Evolutionary conservation across 2,888 invertebrate genomes (phyloP).

Genomic region (Meganola albula): DNA sequence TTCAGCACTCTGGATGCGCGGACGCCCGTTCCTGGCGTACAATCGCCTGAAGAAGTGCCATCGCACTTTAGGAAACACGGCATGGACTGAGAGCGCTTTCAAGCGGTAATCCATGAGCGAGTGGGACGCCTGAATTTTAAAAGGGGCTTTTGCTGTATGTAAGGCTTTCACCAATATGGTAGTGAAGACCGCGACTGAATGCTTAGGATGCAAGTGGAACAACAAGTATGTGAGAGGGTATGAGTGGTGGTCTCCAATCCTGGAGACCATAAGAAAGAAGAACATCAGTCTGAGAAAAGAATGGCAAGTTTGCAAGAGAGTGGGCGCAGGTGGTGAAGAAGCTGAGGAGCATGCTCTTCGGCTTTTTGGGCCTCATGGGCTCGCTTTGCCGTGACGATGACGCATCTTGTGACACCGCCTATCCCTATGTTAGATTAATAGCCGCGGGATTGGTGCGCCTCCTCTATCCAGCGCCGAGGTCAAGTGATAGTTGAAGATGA

Average conservation of each 20-base stretch:
- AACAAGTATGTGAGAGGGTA: not conserved
- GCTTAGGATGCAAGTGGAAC: not conserved
- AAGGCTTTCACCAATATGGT: constrained; percentile 8
- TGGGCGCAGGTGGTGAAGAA: not conserved
- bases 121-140: not conserved
- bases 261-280: not conserved
- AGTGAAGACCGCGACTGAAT: not conserved
- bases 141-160: not conserved
- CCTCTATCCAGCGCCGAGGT: constrained; percentile 12
- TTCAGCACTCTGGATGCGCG: not conserved
- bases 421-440: constrained; percentile 21
- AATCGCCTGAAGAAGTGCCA: constrained; percentile 1
- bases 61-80: constrained; percentile 8
- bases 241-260: not conserved
- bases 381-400: constrained; percentile 33
- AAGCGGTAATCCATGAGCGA: not conserved
- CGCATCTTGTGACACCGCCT: constrained; percentile 7
- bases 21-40: not conserved
- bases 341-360: constrained; percentile 7
- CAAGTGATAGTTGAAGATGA: no score
- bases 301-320: not conserved
- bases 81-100: constrained; percentile 10
- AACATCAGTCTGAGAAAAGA: not conserved
- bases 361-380: constrained; percentile 16
- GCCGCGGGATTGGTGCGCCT: constrained; percentile 21